phyloP scores from a whole-genome alignment of 1,140 invertebrate species.

The Dufourea novaeangliae region DNA sequence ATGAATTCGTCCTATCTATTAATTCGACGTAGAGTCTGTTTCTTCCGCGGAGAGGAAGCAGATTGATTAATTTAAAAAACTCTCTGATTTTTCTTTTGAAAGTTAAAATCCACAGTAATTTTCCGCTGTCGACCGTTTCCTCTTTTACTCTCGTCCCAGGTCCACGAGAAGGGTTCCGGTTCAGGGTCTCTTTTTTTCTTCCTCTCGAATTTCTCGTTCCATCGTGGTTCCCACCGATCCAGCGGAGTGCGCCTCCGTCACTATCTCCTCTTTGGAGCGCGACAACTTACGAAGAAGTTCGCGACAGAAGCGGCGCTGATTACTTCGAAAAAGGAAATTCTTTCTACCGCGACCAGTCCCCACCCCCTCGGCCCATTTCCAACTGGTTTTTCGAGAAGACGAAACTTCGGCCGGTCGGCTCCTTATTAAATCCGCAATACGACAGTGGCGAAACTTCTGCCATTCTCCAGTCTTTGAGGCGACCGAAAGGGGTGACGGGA shows the following conservation, averaged over 20 bases:
- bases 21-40: no score
- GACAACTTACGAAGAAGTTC: constrained; percentile 40
- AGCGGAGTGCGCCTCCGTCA: background rate
- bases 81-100: no score
- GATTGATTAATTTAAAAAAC: no score
- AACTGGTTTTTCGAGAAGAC: constrained; percentile 55
- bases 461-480: background rate
- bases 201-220: background rate
- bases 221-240: background rate
- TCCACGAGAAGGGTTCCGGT: no score
- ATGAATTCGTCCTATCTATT: no score
- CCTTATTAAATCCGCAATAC: constrained; percentile 68
- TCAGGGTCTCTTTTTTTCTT: no score
- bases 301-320: constrained; percentile 51
- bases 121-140: no score
- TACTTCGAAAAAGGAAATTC: constrained; percentile 56
- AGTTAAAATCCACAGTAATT: no score
- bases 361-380: background rate
- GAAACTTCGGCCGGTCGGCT: constrained; percentile 50
- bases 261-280: background rate
- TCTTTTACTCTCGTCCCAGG: no score
- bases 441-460: constrained; percentile 47
- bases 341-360: background rate
- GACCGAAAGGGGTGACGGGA: background rate
- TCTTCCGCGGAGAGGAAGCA: no score